Percentiles rank a stretch among this genome's conserved stretches.
Conservation (phyloP, 2,797 vertebrate species). For the Pipistrellus nathusii region DNA sequence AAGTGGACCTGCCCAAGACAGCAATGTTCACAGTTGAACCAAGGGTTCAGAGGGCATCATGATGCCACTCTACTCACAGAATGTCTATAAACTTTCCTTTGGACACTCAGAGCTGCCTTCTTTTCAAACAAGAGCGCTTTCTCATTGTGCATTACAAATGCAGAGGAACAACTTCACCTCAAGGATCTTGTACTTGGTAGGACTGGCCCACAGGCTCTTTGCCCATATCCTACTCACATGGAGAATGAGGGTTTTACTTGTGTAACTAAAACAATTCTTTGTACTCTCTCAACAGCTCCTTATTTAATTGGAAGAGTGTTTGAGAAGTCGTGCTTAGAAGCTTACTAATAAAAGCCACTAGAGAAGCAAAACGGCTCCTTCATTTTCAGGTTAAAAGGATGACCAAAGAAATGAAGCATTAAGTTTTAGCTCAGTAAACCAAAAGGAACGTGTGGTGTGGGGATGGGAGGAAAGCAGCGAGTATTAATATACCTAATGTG, state of each 20-base stretch:
- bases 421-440: conserved; percentile 40
- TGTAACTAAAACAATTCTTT: background rate
- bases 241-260: conserved; percentile 31
- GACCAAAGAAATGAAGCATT: conserved; percentile 37
- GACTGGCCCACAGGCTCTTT: background rate
- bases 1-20: background rate
- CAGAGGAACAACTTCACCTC: background rate
- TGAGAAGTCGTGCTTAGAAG: background rate
- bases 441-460: background rate
- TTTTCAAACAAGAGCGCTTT: background rate
- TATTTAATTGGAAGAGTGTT: background rate
- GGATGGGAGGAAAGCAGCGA: background rate
- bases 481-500: background rate
- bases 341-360: conserved; percentile 24
- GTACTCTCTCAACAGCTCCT: background rate
- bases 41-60: background rate
- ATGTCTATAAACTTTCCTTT: background rate
- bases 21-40: background rate
- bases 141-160: background rate
- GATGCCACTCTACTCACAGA: background rate
- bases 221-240: background rate
- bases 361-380: conserved; percentile 53
- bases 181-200: background rate
- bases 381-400: conserved; percentile 48
- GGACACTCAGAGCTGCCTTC: background rate